These are phyloP conservation scores for Phengaris arion DNA, from an alignment of 2,888 invertebrate species.

Conservation along the genomic window DNA sequence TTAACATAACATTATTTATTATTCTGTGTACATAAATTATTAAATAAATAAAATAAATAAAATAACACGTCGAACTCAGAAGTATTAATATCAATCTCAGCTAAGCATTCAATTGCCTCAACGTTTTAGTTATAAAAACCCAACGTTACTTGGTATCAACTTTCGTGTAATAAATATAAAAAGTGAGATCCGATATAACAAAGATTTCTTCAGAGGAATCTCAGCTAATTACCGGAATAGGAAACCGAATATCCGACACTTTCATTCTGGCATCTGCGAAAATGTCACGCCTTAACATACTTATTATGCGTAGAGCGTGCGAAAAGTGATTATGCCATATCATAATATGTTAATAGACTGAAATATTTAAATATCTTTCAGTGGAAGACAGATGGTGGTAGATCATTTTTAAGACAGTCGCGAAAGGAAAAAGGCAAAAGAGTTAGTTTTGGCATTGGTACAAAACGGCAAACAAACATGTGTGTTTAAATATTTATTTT, in stretches of 20 bases:
- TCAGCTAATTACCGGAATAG: slow-evolving; percentile 29
- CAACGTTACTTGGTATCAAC: neutral
- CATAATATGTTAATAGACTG: neutral
- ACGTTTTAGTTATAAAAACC: neutral
- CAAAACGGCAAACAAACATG: too few species aligned
- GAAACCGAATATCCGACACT: slow-evolving; percentile 28
- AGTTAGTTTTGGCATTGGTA: too few species aligned
- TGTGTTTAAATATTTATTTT: too few species aligned
- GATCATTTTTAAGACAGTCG: too few species aligned
- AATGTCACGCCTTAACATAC: neutral
- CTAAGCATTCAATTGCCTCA: neutral
- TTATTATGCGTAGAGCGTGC: neutral
- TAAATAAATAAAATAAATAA: too few species aligned
- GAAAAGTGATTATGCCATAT: neutral
- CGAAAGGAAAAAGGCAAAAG: too few species aligned
- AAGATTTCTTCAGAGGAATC: slow-evolving; percentile 29
- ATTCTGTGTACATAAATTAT: too few species aligned
- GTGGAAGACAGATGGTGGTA: too few species aligned
- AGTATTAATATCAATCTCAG: neutral
- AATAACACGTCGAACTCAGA: too few species aligned
- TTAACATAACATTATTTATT: too few species aligned
- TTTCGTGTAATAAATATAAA: slow-evolving; percentile 20
- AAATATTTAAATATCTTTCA: neutral
- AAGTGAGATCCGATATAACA: slow-evolving; percentile 16
- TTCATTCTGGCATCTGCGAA: slow-evolving; percentile 19